phyloP scores from a whole-genome alignment of 2,113 vertebrate genomes.

The Hippotragus niger region DNA sequence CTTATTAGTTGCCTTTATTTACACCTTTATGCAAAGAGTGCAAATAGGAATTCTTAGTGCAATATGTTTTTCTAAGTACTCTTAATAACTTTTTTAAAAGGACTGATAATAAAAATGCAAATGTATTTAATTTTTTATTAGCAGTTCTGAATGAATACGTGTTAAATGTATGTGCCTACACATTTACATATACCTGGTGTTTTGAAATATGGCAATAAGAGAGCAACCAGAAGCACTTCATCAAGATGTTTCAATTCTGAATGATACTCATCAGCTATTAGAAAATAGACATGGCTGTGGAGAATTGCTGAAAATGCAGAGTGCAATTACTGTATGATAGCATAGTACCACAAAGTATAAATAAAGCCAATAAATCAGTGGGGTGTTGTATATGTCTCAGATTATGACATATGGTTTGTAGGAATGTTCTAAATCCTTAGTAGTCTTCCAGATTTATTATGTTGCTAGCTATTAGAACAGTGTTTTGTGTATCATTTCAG shows the following conservation, averaged over 20 bases:
- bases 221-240: constrained; percentile 73
- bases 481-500: constrained; percentile 53
- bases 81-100: constrained; percentile 90
- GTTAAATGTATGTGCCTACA: constrained; percentile 78
- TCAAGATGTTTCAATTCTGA: constrained; percentile 72
- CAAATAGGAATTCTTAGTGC: constrained; percentile 86
- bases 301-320: constrained; percentile 42
- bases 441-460: constrained; percentile 53
- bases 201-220: constrained; percentile 74
- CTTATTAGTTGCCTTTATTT: constrained; percentile 92
- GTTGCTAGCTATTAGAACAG: constrained; percentile 36
- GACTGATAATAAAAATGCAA: constrained; percentile 89
- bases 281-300: constrained; percentile 62
- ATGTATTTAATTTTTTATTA: constrained; percentile 86
- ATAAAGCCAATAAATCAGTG: constrained; percentile 51
- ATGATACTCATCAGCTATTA: constrained; percentile 79
- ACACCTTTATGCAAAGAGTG: constrained; percentile 88
- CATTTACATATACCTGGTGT: constrained; percentile 74
- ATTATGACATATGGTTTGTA: constrained; percentile 46
- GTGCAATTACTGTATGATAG: constrained; percentile 37
- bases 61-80: constrained; percentile 90
- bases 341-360: constrained; percentile 1
- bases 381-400: neutral
- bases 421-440: constrained; percentile 29
- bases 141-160: constrained; percentile 80